Evolutionary conservation across 2,888 invertebrate genomes (phyloP).

Genomic region (Drosophila limbata): DNA sequence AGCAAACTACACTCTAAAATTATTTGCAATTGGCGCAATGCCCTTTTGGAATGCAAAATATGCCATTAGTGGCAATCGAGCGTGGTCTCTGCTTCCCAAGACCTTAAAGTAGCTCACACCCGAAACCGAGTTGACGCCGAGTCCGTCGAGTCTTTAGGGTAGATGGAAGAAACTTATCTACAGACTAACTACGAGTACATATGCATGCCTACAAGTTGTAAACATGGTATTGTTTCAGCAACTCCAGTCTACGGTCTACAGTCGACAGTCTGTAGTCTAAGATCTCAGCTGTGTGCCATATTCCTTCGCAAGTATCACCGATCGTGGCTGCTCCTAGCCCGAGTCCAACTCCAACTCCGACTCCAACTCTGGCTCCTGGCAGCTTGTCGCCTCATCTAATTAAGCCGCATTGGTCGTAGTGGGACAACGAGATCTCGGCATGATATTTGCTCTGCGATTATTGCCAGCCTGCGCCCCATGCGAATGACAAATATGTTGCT

Average conservation of each 20-base stretch:
- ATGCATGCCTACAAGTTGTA: constrained; percentile 78
- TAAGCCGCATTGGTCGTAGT: constrained; percentile 69
- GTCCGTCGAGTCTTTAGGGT: constrained; percentile 3
- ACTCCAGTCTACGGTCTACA: too few relatives aligned
- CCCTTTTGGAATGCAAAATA: constrained; percentile 78
- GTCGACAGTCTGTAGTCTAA: constrained; percentile 7
- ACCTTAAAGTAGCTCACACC: constrained; percentile 46
- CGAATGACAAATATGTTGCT: constrained; percentile 77
- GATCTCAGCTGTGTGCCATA: constrained; percentile 47
- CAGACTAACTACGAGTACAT: constrained; percentile 17
- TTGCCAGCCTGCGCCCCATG: constrained; percentile 62
- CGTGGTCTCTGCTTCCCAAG: constrained; percentile 46
- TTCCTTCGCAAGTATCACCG: constrained; percentile 53
- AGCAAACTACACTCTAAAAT: constrained; percentile 63
- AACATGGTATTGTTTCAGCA: constrained; percentile 76
- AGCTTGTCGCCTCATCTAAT: constrained; percentile 80
- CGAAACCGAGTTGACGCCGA: constrained; percentile 3
- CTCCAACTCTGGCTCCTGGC: constrained; percentile 29
- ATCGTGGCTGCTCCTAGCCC: constrained; percentile 66
- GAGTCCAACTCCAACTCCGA: constrained; percentile 3
- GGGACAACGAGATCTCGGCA: constrained; percentile 72
- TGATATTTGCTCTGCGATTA: constrained; percentile 77
- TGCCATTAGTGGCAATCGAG: constrained; percentile 73
- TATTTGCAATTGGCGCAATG: constrained; percentile 79
- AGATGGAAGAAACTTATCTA: constrained; percentile 14